phyloP scores from a whole-genome alignment of 2,113 vertebrate genomes.

The Caretta caretta region DNA sequence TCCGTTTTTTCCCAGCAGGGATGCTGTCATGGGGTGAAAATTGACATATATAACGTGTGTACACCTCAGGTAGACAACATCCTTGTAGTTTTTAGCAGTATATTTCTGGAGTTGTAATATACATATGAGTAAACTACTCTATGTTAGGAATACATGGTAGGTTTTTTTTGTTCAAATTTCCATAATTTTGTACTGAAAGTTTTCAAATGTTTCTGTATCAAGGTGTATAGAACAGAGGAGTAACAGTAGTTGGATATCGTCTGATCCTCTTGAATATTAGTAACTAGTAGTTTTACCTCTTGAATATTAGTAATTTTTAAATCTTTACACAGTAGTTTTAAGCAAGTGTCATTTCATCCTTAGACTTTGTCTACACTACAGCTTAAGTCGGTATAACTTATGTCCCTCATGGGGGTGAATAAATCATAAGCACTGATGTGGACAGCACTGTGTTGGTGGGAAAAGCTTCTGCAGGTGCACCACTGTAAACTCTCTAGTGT shows the following conservation, averaged over 20 bases:
- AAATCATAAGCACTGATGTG: no score
- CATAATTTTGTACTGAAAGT: not conserved
- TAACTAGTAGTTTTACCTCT: not conserved
- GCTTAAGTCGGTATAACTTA: no score
- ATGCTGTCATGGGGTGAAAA: fast-evolving
- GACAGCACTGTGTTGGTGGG: no score
- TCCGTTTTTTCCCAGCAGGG: not conserved
- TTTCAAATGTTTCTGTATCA: not conserved
- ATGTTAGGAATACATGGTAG: not conserved
- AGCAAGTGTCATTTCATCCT: not conserved
- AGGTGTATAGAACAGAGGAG: not conserved
- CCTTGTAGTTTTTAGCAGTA: not conserved
- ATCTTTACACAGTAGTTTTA: not conserved
- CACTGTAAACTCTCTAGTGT: no score
- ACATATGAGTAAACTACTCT: not conserved
- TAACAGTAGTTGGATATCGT: not conserved
- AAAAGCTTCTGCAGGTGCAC: no score
- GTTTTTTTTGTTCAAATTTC: not conserved
- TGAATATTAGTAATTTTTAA: not conserved
- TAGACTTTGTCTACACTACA: not conserved
- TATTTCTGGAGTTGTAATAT: not conserved
- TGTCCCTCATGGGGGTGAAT: no score
- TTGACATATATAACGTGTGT: not conserved
- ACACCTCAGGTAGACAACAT: not conserved
- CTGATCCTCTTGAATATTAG: not conserved